phyloP scores from a whole-genome alignment of 1,140 invertebrate species.

The Drosophila ficusphila region DNA sequence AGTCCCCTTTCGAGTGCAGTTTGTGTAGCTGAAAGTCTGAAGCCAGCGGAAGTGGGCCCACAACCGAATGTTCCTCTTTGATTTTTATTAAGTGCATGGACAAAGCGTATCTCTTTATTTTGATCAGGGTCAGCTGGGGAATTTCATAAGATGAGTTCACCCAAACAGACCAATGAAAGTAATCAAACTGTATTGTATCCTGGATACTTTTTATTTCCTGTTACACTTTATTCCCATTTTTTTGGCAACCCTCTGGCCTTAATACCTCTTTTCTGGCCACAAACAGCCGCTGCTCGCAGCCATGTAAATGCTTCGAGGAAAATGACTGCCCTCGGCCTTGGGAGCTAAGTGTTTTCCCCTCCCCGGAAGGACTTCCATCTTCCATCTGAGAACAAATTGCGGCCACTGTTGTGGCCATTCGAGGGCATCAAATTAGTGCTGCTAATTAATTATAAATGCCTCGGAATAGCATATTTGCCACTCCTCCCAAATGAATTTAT shows the following conservation, averaged over 20 bases:
- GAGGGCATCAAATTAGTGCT: constrained; percentile 62
- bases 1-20: constrained; percentile 26
- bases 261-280: neutral
- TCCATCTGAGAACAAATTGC: constrained; percentile 22
- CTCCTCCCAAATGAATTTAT: constrained; percentile 78
- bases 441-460: constrained; percentile 77
- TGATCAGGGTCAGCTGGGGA: too few species aligned
- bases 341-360: constrained; percentile 19
- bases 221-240: too few species aligned
- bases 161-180: too few species aligned
- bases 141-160: too few species aligned
- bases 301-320: neutral
- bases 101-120: too few species aligned
- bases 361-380: neutral
- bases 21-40: neutral
- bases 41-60: neutral
- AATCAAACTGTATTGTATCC: too few species aligned
- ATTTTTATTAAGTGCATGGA: too few species aligned
- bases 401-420: constrained; percentile 45
- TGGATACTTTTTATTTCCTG: too few species aligned
- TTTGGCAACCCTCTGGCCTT: too few species aligned
- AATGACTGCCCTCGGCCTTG: constrained; percentile 36
- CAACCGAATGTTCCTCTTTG: constrained; percentile 13
- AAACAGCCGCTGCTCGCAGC: neutral
- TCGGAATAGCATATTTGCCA: constrained; percentile 36